Evolutionary conservation across 1,140 invertebrate genomes (phyloP).

Genomic region (Agrilus planipennis): DNA sequence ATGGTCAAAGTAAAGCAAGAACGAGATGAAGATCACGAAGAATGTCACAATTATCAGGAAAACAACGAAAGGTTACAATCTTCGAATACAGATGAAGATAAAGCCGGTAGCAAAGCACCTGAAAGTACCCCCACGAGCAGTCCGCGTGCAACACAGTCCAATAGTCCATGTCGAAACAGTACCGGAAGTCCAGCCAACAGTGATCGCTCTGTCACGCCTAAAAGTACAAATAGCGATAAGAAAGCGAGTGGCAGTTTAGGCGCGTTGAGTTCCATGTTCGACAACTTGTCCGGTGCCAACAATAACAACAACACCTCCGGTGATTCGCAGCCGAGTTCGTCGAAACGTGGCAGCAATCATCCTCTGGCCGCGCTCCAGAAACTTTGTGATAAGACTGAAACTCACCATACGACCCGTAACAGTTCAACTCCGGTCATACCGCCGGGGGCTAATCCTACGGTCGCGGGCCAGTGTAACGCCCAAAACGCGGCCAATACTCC

Average conservation of each 20-base stretch:
- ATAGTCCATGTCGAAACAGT: constrained; percentile 47
- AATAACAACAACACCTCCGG: constrained; percentile 33
- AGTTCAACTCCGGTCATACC: constrained; percentile 28
- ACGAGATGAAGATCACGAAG: constrained; percentile 42
- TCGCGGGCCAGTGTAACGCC: constrained; percentile 18
- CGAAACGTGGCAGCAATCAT: constrained; percentile 60
- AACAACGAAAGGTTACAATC: constrained; percentile 33
- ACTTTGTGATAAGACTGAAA: constrained; percentile 88
- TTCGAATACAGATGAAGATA: constrained; percentile 19
- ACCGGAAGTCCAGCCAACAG: constrained; percentile 56
- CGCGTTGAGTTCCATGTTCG: constrained; percentile 81
- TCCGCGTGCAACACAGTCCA: constrained; percentile 35
- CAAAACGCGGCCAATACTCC: constrained; percentile 46
- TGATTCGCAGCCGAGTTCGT: constrained; percentile 34
- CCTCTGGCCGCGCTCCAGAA: constrained; percentile 88
- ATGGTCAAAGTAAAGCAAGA: constrained; percentile 43
- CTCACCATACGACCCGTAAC: constrained; percentile 39
- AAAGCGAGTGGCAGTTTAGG: constrained; percentile 52
- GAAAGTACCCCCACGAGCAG: constrained; percentile 38
- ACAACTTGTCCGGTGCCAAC: constrained; percentile 59
- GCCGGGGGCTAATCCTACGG: constrained; percentile 24
- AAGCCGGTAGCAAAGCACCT: constrained; percentile 21
- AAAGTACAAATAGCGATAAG: constrained; percentile 49
- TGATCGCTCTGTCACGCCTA: constrained; percentile 57
- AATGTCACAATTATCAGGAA: constrained; percentile 39